These are phyloP conservation scores for Galerucella calmariensis DNA, from an alignment of 2,888 invertebrate species.

Conservation along the genomic window DNA sequence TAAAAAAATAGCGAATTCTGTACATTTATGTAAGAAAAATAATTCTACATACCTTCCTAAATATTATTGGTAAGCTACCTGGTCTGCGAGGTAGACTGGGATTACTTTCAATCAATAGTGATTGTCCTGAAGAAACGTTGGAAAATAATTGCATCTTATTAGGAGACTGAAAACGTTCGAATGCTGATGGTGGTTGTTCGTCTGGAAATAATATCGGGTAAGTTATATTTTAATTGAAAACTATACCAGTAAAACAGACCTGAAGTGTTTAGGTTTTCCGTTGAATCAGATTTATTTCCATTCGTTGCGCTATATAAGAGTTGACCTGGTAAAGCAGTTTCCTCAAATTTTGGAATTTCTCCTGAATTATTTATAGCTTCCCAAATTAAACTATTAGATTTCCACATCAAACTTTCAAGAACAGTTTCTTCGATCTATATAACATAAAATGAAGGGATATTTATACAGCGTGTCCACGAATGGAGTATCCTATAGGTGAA, in stretches of 20 bases:
- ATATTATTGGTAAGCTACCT: conserved; percentile 81
- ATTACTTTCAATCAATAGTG: conserved; percentile 36
- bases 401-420: conserved; percentile 92
- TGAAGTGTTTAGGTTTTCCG: conserved; percentile 16
- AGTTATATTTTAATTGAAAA: not conserved
- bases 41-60: conserved; percentile 78
- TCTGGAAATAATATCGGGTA: conserved; percentile 46
- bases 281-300: conserved; percentile 14
- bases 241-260: not conserved
- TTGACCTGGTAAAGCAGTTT: conserved; percentile 75
- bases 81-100: conserved; percentile 67
- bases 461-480: too few relatives aligned
- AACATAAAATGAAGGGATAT: conserved; percentile 32
- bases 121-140: conserved; percentile 67
- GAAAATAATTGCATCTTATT: conserved; percentile 62
- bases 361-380: conserved; percentile 72
- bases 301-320: conserved; percentile 45
- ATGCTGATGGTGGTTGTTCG: conserved; percentile 69
- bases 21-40: not conserved
- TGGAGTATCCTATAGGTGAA: too few relatives aligned
- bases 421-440: conserved; percentile 91
- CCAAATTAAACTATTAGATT: conserved; percentile 89
- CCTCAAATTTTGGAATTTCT: conserved; percentile 80
- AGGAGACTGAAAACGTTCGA: conserved; percentile 76
- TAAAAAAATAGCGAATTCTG: too few relatives aligned